Evolutionary conservation across 2,113 vertebrate species (phyloP).

Genomic region (Leptodactylus fuscus): DNA sequence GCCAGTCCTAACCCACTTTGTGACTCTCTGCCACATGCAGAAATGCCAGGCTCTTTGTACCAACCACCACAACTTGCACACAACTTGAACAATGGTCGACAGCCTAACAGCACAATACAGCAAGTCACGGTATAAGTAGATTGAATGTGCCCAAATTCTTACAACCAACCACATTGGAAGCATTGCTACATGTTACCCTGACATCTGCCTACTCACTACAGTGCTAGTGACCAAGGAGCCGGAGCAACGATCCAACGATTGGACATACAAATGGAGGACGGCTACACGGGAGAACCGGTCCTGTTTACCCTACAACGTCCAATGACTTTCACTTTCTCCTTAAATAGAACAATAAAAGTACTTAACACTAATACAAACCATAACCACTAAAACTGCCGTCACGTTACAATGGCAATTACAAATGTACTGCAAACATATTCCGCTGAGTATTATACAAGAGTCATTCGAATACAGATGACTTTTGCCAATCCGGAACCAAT

Average conservation of each 20-base stretch:
- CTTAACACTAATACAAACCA: too few relatives aligned
- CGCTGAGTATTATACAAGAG: neutral
- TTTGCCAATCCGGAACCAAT: neutral
- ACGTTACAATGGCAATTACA: neutral
- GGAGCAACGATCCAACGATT: neutral
- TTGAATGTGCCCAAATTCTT: neutral
- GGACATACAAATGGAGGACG: neutral
- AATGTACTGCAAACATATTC: neutral
- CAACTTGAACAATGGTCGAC: slow-evolving; percentile 76
- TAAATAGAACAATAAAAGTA: neutral
- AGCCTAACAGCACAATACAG: slow-evolving; percentile 83
- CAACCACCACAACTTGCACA: slow-evolving; percentile 69
- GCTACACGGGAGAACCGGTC: neutral
- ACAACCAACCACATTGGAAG: too few relatives aligned
- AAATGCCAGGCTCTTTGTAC: slow-evolving; percentile 72
- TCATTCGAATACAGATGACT: neutral
- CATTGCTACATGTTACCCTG: too few relatives aligned
- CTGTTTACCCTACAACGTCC: neutral
- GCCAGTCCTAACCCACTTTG: slow-evolving; percentile 84
- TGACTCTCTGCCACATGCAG: slow-evolving; percentile 73
- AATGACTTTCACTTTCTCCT: neutral
- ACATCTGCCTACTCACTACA: too few relatives aligned
- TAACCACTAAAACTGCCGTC: too few relatives aligned
- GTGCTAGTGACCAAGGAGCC: neutral
- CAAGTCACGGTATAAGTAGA: slow-evolving; percentile 77